Percentiles rank a stretch among this genome's conserved stretches.
Evolutionary conservation across 2,888 invertebrate species (phyloP).

Genomic region (Diadromus collaris): DNA sequence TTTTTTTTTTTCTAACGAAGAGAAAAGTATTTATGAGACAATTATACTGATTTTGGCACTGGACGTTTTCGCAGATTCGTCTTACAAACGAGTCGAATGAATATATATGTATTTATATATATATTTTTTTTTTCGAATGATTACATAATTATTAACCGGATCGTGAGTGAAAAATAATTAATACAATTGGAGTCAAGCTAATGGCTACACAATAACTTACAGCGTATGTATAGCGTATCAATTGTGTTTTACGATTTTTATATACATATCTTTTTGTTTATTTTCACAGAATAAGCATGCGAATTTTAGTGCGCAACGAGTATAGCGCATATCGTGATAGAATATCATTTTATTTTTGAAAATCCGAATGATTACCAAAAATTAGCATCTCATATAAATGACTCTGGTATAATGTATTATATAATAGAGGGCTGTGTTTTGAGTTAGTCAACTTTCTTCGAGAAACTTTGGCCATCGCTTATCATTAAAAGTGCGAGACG

Average conservation of each 20-base stretch:
- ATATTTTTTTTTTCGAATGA: slow-evolving; percentile 37
- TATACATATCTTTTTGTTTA: slow-evolving; percentile 44
- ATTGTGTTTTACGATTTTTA: slow-evolving; percentile 51
- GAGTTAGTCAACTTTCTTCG: slow-evolving; percentile 51
- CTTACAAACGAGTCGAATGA: slow-evolving; percentile 28
- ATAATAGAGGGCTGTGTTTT: slow-evolving; percentile 42
- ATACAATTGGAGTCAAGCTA: slow-evolving; percentile 44
- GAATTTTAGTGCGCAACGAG: slow-evolving; percentile 24
- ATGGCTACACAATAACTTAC: slow-evolving; percentile 57
- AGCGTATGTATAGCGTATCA: slow-evolving; percentile 41
- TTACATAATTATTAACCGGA: slow-evolving; percentile 42
- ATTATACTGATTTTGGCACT: slow-evolving; percentile 77
- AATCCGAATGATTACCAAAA: slow-evolving; percentile 51
- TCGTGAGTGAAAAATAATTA: slow-evolving; percentile 40
- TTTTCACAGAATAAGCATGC: slow-evolving; percentile 37
- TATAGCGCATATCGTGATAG: slow-evolving; percentile 4
- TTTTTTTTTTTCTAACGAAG: slow-evolving; percentile 63
- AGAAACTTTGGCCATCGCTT: slow-evolving; percentile 54
- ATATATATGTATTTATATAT: slow-evolving; percentile 21
- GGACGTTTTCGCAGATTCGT: slow-evolving; percentile 65
- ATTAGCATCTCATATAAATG: slow-evolving; percentile 55
- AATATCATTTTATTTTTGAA: not conserved
- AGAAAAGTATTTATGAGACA: slow-evolving; percentile 49
- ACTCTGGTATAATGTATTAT: slow-evolving; percentile 38
- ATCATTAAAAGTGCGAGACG: slow-evolving; percentile 44